These are phyloP conservation scores for Cynocephalus volans DNA, from an alignment of 2,113 vertebrate genomes.

Conservation along the genomic window DNA sequence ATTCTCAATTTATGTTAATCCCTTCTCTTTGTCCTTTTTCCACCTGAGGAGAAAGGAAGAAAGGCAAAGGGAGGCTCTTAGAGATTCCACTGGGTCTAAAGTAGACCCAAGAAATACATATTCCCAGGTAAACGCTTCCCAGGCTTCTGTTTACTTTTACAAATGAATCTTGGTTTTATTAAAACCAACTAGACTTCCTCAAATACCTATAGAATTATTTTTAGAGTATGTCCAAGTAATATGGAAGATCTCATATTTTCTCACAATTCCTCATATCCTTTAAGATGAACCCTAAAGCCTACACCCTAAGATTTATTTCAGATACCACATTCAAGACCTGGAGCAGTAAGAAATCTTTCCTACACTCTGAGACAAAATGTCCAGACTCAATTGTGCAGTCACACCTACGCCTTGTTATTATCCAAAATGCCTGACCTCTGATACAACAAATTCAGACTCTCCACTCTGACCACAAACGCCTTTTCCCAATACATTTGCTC, in stretches of 20 bases:
- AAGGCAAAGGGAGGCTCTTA: neutral
- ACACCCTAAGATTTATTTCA: neutral
- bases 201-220: slow-evolving; percentile 50
- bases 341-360: slow-evolving; percentile 28
- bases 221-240: neutral
- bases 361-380: neutral
- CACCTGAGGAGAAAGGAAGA: neutral
- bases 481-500: neutral
- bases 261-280: neutral
- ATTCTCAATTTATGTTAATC: neutral
- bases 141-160: neutral
- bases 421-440: neutral
- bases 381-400: neutral
- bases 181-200: neutral
- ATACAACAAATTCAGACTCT: neutral
- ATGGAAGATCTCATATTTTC: neutral
- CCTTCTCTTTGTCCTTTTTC: neutral
- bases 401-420: neutral
- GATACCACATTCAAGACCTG: neutral
- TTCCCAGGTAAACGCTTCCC: neutral
- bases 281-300: slow-evolving; percentile 39
- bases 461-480: neutral
- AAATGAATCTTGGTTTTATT: neutral
- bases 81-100: neutral
- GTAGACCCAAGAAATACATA: neutral